Evolutionary conservation across 1,140 invertebrate genomes (phyloP), one percentile per base, ranked within the genome.

Genomic region (Drosophila saltans): DNA sequence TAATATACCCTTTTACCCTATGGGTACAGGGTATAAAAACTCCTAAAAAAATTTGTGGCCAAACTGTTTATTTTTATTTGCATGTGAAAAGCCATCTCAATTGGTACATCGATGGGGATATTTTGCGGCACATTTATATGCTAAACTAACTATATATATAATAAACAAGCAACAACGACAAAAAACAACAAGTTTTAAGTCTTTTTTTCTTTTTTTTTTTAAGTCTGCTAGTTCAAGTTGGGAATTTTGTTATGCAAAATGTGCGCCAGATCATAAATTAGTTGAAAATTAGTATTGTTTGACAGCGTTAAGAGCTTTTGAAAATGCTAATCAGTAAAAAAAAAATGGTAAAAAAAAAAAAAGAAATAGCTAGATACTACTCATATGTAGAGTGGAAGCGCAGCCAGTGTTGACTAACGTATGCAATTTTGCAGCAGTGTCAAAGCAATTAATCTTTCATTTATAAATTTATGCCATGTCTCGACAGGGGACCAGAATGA

Each of bases 71-170:
- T 26, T 30, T 77, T 81, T 81, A 81, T 81, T 81, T 78, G 79
- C 79, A 81, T 81, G 79, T 81, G 79, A 81, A 81, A 81, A 82
- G 80, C 70, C 41, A 66, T 16, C 59, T 58, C 43, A 30, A 58
- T 58, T 11, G 10, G 16, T 21, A 55, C n/a, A 55, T 16, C 45
- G n/a, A 16, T 55, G 48, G 56, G 36, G 43, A 57, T 21, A 57
- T 66, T 66, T 52, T 52, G 21, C 45, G 21, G 45, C 45, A 52
- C 21, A 26, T 52, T 52, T 52, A 52, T 52, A 52, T 52, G 45
- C 45, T 52, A 52, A 52, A 26, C 45, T 52, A 52, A 52, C 59
- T 55, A 36, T 36, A 4, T 30, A 30, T 72, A 66, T 71, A 16
- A 3, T 55, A 8, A 28, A 41, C 33, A 9, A 33, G 10, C 16